phyloP scores from a whole-genome alignment of 2,888 invertebrate species.

The Punctoribates punctum region DNA sequence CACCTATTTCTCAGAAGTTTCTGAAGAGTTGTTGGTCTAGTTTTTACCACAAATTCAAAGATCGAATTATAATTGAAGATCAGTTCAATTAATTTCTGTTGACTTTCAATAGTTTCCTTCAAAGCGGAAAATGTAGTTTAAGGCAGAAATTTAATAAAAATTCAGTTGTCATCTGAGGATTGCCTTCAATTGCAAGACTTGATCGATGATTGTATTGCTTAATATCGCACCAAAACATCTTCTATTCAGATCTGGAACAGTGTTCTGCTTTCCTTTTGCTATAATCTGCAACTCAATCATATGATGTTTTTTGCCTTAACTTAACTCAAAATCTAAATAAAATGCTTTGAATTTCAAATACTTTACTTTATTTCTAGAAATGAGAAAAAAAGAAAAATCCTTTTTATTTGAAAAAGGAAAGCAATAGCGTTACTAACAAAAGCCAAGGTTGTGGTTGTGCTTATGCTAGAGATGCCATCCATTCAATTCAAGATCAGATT shows the following conservation, averaged over 20 bases:
- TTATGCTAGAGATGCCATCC: slow-evolving; percentile 26
- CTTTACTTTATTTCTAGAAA: background rate
- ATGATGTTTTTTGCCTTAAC: slow-evolving; percentile 36
- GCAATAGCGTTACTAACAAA: slow-evolving; percentile 20
- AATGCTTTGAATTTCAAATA: background rate
- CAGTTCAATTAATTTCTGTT: too few species aligned
- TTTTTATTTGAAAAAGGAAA: slow-evolving; percentile 22
- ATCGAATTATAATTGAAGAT: too few species aligned
- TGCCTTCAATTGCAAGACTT: background rate
- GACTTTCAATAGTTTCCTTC: too few species aligned
- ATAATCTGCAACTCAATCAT: slow-evolving; percentile 33
- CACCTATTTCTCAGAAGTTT: too few species aligned
- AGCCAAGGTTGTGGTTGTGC: slow-evolving; percentile 20
- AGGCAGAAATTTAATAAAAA: background rate
- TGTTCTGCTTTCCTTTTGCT: slow-evolving; percentile 20
- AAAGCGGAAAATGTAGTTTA: too few species aligned
- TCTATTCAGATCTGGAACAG: slow-evolving; percentile 22
- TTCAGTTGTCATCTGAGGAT: background rate
- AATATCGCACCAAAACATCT: slow-evolving; percentile 37
- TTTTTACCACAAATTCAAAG: too few species aligned
- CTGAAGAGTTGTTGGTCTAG: too few species aligned
- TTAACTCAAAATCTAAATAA: slow-evolving; percentile 28
- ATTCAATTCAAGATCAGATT: slow-evolving; percentile 37
- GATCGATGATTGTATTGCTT: slow-evolving; percentile 31
- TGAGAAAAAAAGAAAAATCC: background rate